Evolutionary conservation across 2,888 invertebrate species (phyloP).

Genomic region (Netelia inedita): DNA sequence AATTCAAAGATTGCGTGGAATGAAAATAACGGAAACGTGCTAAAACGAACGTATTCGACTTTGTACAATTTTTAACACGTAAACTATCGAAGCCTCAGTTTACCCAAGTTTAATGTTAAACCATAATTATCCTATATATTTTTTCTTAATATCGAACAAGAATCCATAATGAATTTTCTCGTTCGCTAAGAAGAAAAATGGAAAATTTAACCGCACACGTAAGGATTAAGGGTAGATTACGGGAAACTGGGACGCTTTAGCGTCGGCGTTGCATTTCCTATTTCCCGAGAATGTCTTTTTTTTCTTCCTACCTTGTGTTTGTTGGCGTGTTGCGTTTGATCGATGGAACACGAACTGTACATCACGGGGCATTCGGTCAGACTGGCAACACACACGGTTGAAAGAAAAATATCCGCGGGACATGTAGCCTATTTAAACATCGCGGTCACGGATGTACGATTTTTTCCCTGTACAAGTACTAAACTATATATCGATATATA

Average conservation of each 20-base stretch:
- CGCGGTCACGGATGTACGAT: conserved; percentile 29
- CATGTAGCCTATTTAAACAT: conserved; percentile 60
- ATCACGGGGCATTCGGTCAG: conserved; percentile 33
- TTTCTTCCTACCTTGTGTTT: neutral
- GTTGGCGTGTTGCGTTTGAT: conserved; percentile 44
- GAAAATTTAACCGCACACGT: no score
- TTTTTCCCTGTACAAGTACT: neutral
- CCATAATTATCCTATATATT: neutral
- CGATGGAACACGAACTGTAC: conserved; percentile 46
- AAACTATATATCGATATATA: neutral
- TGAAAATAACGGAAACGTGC: neutral
- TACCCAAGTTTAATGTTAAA: neutral
- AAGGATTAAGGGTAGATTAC: no score
- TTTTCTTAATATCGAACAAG: neutral
- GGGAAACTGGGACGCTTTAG: conserved; percentile 38
- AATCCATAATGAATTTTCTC: neutral
- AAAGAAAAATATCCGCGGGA: conserved; percentile 63
- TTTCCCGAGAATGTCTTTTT: conserved; percentile 31
- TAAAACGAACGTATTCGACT: neutral
- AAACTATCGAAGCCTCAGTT: neutral
- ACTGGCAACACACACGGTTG: conserved; percentile 24
- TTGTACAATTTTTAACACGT: neutral
- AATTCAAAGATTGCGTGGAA: no score
- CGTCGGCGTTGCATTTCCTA: conserved; percentile 12
- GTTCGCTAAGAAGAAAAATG: neutral